Evolutionary conservation across 2,888 invertebrate species (phyloP), one percentile per base, ranked within the genome.

Genomic region (Synergus itoensis): DNA sequence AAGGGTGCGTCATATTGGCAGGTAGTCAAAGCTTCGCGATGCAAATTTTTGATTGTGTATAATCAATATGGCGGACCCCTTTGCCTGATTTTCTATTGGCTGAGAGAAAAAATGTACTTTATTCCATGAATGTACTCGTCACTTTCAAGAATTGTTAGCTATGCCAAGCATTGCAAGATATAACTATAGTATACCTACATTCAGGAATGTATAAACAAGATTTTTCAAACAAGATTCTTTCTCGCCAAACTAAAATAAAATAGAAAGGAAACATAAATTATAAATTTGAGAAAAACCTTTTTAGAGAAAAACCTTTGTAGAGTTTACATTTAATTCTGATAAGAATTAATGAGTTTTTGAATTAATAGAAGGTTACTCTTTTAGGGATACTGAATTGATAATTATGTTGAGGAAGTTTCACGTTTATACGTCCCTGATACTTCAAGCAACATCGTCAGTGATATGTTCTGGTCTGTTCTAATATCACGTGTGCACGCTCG

Each of bases 401-500:
- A 53, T 53, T 18, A 8, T n/a, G 2, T n/a, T n/a, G 8, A 53
- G 53, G 3, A 9, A 53, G 53, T 53, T 53, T 9, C n/a, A 5
- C n/a, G 4, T 64, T 64, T 64, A 40, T 18, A 65, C 18, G 18
- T 65, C 18, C n/a, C 40, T 65, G 65, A 4, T 41, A 41, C 5
- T 41, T 65, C 18, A 18, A 41, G 41, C 41, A 41, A n/a, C 40
- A 40, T 64, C 3, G 40, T n/a, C 41, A 64, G 64, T 40, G 28
- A 64, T 64, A 41, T n/a, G 36, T 64, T n/a, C 40, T 64, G n/a
- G 36, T 36, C 5, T 36, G 36, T 36, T 36, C 36, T 36, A 7
- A 36, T 36, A 64, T 64, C 64, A 64, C 64, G 64, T 64, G 64
- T 64, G n/a, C 65, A 18, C 65, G 41, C 41, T 65, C 18, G 18